Conservation (phyloP, 1,140 invertebrate genomes). For the Lepidurus arcticus region DNA sequence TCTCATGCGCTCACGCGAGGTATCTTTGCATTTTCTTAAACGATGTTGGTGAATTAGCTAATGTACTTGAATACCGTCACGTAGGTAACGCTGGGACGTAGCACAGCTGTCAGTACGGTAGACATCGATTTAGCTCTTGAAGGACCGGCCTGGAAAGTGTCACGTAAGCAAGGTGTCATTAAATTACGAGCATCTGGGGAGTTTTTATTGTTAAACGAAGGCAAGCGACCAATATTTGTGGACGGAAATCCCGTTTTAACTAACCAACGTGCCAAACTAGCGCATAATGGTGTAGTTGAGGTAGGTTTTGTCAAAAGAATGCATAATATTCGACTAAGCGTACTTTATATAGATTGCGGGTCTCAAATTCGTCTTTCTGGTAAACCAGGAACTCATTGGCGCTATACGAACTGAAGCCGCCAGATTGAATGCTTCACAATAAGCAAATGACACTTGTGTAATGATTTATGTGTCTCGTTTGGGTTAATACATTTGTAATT, state of each 20-base stretch:
- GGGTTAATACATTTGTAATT: not conserved
- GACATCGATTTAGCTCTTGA: constrained; percentile 92
- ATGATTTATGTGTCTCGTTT: not conserved
- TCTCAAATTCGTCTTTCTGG: constrained; percentile 83
- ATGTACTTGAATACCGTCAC: not conserved
- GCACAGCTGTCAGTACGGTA: constrained; percentile 78
- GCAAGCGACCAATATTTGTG: constrained; percentile 89
- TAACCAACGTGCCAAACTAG: constrained; percentile 79
- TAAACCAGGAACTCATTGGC: constrained; percentile 86
- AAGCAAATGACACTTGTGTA: not conserved
- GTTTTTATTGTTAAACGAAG: constrained; percentile 89
- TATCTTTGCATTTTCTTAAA: constrained; percentile 45
- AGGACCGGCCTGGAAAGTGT: constrained; percentile 79
- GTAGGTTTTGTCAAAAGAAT: constrained; percentile 47
- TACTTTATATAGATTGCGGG: constrained; percentile 66
- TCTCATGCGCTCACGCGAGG: constrained; percentile 90
- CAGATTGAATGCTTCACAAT: constrained; percentile 53
- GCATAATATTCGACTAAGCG: not conserved
- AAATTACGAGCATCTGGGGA: constrained; percentile 86
- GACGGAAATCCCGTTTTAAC: constrained; percentile 81
- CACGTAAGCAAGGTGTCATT: constrained; percentile 78
- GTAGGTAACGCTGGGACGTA: constrained; percentile 84
- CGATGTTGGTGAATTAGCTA: not conserved
- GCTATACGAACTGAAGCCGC: constrained; percentile 74
- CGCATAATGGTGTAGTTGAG: constrained; percentile 92